Base-by-base conservation (phyloP, 2,113 vertebrate species). In the Myotis brandtii region DNA sequence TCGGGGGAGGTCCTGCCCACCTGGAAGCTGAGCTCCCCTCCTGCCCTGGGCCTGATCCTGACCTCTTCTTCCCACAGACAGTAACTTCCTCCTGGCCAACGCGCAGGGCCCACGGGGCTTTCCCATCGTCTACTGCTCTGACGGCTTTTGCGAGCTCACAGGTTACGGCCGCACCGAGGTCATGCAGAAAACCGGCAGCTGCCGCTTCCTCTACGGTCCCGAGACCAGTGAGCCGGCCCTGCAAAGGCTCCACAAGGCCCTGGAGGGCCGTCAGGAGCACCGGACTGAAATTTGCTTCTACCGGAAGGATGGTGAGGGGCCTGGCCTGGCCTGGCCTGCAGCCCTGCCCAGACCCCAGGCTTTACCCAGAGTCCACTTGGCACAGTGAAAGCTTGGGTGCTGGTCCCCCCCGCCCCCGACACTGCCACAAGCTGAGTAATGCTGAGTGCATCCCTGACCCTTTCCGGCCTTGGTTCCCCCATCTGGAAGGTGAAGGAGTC, bases 51-150 rank as follows among this genome's bases (percentile, higher is more conserved):
- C 43, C 72, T 97, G 79, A 96, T 83, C 67, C 86, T 96, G 62
- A 62, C 64, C 70, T 93, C 83, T 95, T 92, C 85, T 77, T 75
- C 75, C 82, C 80, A 83, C 98, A 99, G 99, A 99, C 98, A 99
- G 99, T 98, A 99, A 99, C 98, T 99, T 99, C 98, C 98, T 99
- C 59, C 98, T 99, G 98, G 99, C 99, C 75, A 99, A 99, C 0
- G 99, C 99, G 0, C 99, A 99, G 98, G 99, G 99, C 85, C 98
- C 98, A 37, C 98, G 98, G 0, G 99, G 99, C 69, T 99, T 99
- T 98, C 99, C 99, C 83, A 99, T 99, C 0, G 99, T 99, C 40
- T 99, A 99, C 98, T 99, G 99, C 97, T 99, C 99, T 0, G 99
- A 99, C 5, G 99, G 99, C 54, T 99, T 99, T 97, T 99, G 99